Conservation (phyloP, 2,888 invertebrate species). For the Dastarcus helophoroides region DNA sequence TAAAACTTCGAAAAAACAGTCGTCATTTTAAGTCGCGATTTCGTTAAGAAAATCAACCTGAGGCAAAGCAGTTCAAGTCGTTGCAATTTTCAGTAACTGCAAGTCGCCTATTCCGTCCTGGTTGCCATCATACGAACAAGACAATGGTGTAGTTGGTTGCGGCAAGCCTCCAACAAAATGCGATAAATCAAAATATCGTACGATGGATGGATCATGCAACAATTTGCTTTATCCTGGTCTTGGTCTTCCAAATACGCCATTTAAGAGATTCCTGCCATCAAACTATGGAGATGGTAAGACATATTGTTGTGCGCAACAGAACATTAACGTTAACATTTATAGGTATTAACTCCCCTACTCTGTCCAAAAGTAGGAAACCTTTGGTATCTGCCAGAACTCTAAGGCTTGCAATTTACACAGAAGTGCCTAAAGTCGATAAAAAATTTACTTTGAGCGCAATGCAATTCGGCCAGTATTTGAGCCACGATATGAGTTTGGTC, state of each 20-base stretch:
- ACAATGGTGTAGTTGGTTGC: no score
- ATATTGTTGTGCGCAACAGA: background rate
- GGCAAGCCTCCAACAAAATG: constrained; percentile 1
- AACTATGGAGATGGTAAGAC: constrained; percentile 3
- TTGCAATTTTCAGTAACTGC: no score
- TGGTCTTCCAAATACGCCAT: background rate
- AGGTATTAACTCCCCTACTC: background rate
- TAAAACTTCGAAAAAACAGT: no score
- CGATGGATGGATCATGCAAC: no score
- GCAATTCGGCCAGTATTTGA: background rate
- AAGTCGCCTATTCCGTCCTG: no score
- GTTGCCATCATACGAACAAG: no score
- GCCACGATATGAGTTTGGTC: background rate
- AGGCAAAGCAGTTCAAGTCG: no score
- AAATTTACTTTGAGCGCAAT: background rate
- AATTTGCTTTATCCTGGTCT: no score
- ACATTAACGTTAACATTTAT: background rate
- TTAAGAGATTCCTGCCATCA: background rate
- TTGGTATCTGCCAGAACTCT: background rate
- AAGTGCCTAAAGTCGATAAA: background rate
- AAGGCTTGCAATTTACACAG: background rate
- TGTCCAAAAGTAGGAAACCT: background rate
- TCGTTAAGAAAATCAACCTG: no score
- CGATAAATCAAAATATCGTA: no score
- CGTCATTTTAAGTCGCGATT: no score